Evolutionary conservation across 1,140 invertebrate genomes (phyloP).

Genomic region (Philaenus spumarius): DNA sequence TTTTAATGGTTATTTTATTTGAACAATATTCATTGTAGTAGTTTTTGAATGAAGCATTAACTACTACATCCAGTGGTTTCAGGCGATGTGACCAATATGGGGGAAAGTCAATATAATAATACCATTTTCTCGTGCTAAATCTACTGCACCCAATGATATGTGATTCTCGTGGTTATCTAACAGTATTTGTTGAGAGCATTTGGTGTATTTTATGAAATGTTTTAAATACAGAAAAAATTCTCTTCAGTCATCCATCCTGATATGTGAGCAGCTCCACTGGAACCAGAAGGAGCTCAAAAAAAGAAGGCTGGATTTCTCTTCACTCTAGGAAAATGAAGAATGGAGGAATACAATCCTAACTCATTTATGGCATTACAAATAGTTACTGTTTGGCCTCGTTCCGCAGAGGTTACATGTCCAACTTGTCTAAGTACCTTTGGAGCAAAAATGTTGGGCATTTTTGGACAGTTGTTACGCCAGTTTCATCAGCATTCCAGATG

Average conservation of each 20-base stretch:
- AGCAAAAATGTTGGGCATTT: constrained; percentile 39
- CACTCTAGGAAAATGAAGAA: constrained; percentile 40
- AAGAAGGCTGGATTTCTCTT: constrained; percentile 39
- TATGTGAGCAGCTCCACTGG: constrained; percentile 33
- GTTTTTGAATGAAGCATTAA: constrained; percentile 31
- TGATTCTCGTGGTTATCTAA: constrained; percentile 38
- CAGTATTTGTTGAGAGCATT: constrained; percentile 32
- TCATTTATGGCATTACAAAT: constrained; percentile 37
- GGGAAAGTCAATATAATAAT: constrained; percentile 34
- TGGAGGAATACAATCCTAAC: constrained; percentile 39
- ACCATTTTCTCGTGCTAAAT: constrained; percentile 27
- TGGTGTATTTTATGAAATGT: constrained; percentile 26
- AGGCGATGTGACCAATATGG: constrained; percentile 34
- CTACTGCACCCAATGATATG: constrained; percentile 24
- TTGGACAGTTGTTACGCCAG: constrained; percentile 42
- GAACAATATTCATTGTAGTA: constrained; percentile 20
- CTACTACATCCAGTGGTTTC: constrained; percentile 33
- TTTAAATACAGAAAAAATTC: constrained; percentile 30
- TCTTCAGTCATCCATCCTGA: constrained; percentile 34
- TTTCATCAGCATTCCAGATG: constrained; percentile 41
- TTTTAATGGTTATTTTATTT: constrained; percentile 29
- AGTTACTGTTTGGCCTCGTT: constrained; percentile 42
- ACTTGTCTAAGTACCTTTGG: constrained; percentile 40
- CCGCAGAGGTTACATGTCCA: constrained; percentile 39
- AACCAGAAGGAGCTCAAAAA: constrained; percentile 38